Conservation (phyloP, 2,113 vertebrate genomes). For the Irena cyanogastra region DNA sequence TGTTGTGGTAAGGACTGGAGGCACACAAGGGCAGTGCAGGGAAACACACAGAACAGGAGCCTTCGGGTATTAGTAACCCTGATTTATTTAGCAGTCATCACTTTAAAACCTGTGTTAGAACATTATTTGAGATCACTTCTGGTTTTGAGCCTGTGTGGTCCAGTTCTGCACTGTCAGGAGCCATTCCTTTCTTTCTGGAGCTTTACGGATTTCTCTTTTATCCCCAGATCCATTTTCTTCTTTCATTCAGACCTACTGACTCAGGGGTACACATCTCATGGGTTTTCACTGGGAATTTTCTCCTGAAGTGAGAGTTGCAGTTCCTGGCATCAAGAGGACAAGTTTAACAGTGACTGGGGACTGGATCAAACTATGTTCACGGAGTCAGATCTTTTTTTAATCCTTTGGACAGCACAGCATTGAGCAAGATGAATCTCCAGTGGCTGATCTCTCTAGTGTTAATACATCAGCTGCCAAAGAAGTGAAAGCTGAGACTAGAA, state of each 20-base stretch:
- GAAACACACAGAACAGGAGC: background rate
- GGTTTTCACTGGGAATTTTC: background rate
- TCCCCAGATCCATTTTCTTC: background rate
- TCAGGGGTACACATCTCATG: background rate
- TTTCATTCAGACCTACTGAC: background rate
- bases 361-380: background rate
- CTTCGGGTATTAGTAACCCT: background rate
- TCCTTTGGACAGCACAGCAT: background rate
- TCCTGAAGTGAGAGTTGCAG: background rate
- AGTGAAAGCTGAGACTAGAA: background rate
- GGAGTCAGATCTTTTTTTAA: background rate
- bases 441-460: background rate
- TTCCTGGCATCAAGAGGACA: background rate
- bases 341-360: background rate
- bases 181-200: background rate
- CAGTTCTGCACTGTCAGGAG: background rate
- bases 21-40: background rate
- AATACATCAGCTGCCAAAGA: background rate
- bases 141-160: background rate
- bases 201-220: background rate
- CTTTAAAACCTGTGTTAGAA: background rate
- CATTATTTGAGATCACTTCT: background rate
- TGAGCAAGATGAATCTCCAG: background rate
- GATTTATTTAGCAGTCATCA: background rate
- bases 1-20: conserved; percentile 85